phyloP scores from a whole-genome alignment of 1,140 invertebrate species.

The Psilanteris sp. region DNA sequence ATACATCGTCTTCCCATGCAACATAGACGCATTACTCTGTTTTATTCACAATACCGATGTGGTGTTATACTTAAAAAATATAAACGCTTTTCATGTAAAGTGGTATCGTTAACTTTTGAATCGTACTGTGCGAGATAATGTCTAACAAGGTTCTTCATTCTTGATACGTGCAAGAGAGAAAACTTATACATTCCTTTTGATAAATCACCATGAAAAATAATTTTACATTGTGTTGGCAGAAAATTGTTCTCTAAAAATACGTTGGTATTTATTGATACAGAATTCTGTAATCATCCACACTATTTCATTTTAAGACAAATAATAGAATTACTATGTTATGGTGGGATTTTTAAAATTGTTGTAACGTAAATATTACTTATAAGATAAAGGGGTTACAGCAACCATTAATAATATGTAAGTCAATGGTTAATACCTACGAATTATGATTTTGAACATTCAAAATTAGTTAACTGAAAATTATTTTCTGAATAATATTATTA shows the following conservation, averaged over 20 bases:
- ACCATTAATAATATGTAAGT: no score
- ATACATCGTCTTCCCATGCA: slow-evolving; percentile 56
- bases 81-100: slow-evolving; percentile 49
- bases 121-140: slow-evolving; percentile 41
- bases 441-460: no score
- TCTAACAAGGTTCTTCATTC: slow-evolving; percentile 56
- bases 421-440: no score
- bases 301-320: no score
- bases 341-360: no score
- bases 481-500: no score
- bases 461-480: no score
- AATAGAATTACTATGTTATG: no score
- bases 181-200: slow-evolving; percentile 15
- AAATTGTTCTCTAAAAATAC: background rate
- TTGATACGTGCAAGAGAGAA: slow-evolving; percentile 23
- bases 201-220: slow-evolving; percentile 4
- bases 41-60: slow-evolving; percentile 38
- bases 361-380: no score
- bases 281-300: no score
- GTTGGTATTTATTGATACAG: no score
- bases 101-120: slow-evolving; percentile 46
- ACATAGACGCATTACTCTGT: slow-evolving; percentile 58
- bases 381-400: no score
- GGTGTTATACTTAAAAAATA: slow-evolving; percentile 42
- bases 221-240: background rate